Evolutionary conservation across 2,888 invertebrate species (phyloP).

Genomic region (Carpatolechia fugitivella): DNA sequence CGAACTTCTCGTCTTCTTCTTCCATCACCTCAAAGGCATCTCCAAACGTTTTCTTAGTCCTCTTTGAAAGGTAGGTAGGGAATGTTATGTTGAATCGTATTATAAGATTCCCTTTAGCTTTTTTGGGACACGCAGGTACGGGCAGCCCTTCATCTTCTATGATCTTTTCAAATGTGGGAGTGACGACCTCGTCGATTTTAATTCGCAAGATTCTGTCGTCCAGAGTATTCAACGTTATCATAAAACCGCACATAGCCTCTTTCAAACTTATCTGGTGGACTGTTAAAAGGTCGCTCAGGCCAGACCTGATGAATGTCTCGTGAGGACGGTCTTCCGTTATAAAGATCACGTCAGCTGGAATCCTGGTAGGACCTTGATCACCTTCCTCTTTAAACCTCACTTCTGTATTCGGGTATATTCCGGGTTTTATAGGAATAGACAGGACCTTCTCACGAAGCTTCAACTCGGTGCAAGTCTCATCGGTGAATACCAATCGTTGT

Average conservation of each 20-base stretch:
- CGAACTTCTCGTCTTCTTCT: constrained; percentile 55
- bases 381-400: constrained; percentile 88
- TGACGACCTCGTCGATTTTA: constrained; percentile 85
- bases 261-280: constrained; percentile 80
- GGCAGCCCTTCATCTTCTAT: constrained; percentile 88
- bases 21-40: constrained; percentile 57
- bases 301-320: constrained; percentile 81
- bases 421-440: constrained; percentile 86
- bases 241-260: constrained; percentile 85
- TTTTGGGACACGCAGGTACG: constrained; percentile 77
- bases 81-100: constrained; percentile 81
- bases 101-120: constrained; percentile 83
- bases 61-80: constrained; percentile 65
- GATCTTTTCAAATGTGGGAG: constrained; percentile 83
- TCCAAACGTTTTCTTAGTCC: constrained; percentile 61
- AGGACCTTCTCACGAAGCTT: constrained; percentile 86
- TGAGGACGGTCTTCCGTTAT: constrained; percentile 86
- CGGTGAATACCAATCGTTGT: constrained; percentile 83
- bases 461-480: constrained; percentile 80
- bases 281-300: constrained; percentile 82
- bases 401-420: constrained; percentile 85
- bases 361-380: constrained; percentile 86
- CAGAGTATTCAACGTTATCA: constrained; percentile 82
- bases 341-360: constrained; percentile 88
- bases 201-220: constrained; percentile 84